Evolutionary conservation across 2,888 invertebrate species (phyloP).

Genomic region (Malthinus seriepunctatus): DNA sequence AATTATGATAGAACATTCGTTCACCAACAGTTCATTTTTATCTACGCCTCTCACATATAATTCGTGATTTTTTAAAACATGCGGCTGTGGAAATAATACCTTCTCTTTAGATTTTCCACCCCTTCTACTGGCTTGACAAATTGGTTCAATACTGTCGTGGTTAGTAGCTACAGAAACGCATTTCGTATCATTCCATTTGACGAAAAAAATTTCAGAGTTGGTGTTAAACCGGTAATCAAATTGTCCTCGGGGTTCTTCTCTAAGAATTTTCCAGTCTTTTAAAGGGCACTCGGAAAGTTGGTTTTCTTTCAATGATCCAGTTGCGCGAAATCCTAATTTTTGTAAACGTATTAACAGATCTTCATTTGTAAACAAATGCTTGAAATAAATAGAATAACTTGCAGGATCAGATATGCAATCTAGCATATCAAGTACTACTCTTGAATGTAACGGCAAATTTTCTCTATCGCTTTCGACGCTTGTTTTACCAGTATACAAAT

Average conservation of each 20-base stretch:
- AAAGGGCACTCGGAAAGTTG: slow-evolving; percentile 15
- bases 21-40: slow-evolving; percentile 10
- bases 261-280: background rate
- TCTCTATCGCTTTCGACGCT: background rate
- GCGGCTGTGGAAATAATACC: background rate
- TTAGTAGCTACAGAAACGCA: slow-evolving; percentile 14
- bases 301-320: slow-evolving; percentile 17
- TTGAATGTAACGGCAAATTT: too few species aligned
- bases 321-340: slow-evolving; percentile 10
- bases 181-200: slow-evolving; percentile 21
- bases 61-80: slow-evolving; percentile 10
- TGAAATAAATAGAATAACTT: slow-evolving; percentile 18
- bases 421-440: slow-evolving; percentile 6
- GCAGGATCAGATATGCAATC: slow-evolving; percentile 12
- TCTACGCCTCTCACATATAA: slow-evolving; percentile 21
- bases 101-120: slow-evolving; percentile 3
- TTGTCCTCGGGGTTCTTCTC: background rate
- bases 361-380: slow-evolving; percentile 26
- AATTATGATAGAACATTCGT: slow-evolving; percentile 14
- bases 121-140: slow-evolving; percentile 9
- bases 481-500: slow-evolving; percentile 31
- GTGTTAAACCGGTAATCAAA: slow-evolving; percentile 2
- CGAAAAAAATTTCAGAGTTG: slow-evolving; percentile 4
- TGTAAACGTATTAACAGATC: slow-evolving; percentile 13
- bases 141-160: slow-evolving; percentile 10